These are phyloP conservation scores for Syngnathoides biaculeatus DNA, from an alignment of 2,113 vertebrate species.

Conservation along the genomic window DNA sequence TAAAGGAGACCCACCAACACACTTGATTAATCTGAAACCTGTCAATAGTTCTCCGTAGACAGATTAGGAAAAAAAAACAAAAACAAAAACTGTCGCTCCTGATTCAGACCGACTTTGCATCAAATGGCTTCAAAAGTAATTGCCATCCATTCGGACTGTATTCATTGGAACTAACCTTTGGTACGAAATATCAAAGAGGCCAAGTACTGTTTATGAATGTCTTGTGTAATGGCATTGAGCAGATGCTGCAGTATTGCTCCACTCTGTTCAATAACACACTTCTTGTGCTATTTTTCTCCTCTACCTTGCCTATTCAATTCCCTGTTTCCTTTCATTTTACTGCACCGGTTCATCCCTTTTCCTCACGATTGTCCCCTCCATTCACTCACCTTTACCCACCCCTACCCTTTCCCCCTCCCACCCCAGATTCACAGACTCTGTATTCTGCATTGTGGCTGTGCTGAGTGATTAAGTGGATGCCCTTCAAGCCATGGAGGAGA, in stretches of 20 bases:
- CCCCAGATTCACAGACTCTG: slow-evolving; percentile 64
- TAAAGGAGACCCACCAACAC: slow-evolving; percentile 34
- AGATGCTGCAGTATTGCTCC: slow-evolving; percentile 53
- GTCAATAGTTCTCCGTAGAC: slow-evolving; percentile 36
- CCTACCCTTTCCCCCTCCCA: not conserved
- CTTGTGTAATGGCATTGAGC: slow-evolving; percentile 55
- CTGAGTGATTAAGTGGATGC: slow-evolving; percentile 78
- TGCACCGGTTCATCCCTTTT: slow-evolving; percentile 22
- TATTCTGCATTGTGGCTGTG: slow-evolving; percentile 61
- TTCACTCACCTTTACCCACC: slow-evolving; percentile 4
- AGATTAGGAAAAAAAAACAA: slow-evolving; percentile 37
- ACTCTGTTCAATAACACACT: slow-evolving; percentile 55
- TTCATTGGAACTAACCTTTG: slow-evolving; percentile 65
- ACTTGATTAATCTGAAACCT: slow-evolving; percentile 44
- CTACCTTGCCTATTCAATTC: slow-evolving; percentile 22
- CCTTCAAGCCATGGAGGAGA: slow-evolving; percentile 88
- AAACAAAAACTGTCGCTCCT: slow-evolving; percentile 26
- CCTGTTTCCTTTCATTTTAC: slow-evolving; percentile 29
- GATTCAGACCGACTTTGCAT: slow-evolving; percentile 50
- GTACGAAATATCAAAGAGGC: slow-evolving; percentile 62
- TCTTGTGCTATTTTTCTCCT: slow-evolving; percentile 38
- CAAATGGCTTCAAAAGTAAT: slow-evolving; percentile 35
- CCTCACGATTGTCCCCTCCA: slow-evolving; percentile 5
- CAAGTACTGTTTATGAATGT: slow-evolving; percentile 58
- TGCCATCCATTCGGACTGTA: slow-evolving; percentile 35